phyloP scores from a whole-genome alignment of 1,140 invertebrate genomes.

The Daktulosphaira vitifoliae region DNA sequence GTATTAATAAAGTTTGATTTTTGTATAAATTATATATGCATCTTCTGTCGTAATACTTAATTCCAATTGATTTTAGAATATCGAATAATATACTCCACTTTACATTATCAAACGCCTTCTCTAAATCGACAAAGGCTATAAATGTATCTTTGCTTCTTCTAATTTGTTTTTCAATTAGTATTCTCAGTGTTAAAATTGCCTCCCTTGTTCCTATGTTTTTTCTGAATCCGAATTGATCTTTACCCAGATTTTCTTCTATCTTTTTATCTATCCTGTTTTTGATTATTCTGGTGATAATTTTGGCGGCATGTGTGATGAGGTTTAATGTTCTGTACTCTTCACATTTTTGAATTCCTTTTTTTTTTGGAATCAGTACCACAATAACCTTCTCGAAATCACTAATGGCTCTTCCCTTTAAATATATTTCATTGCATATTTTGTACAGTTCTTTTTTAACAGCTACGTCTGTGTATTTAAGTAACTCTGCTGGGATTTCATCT shows the following conservation, averaged over 20 bases:
- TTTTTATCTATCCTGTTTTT: constrained; percentile 1
- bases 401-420: constrained; percentile 29
- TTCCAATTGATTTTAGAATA: no score
- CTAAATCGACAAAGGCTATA: neutral
- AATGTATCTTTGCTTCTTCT: neutral
- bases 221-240: neutral
- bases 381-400: constrained; percentile 27
- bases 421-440: constrained; percentile 33
- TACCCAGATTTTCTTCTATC: constrained; percentile 6
- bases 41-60: constrained; percentile 1
- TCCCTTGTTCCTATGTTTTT: neutral
- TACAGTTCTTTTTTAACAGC: neutral
- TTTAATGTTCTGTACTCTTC: constrained; percentile 10
- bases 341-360: constrained; percentile 4
- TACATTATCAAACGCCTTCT: constrained; percentile 10
- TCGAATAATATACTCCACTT: neutral
- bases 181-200: neutral
- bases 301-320: constrained; percentile 9
- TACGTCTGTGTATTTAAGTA: no score
- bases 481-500: no score
- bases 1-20: constrained; percentile 5
- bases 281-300: constrained; percentile 23
- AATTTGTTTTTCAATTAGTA: neutral
- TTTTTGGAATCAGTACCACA: constrained; percentile 26
- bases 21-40: constrained; percentile 26